Conservation (phyloP, 2,113 vertebrate species). For the Xiphorhynchus elegans region DNA sequence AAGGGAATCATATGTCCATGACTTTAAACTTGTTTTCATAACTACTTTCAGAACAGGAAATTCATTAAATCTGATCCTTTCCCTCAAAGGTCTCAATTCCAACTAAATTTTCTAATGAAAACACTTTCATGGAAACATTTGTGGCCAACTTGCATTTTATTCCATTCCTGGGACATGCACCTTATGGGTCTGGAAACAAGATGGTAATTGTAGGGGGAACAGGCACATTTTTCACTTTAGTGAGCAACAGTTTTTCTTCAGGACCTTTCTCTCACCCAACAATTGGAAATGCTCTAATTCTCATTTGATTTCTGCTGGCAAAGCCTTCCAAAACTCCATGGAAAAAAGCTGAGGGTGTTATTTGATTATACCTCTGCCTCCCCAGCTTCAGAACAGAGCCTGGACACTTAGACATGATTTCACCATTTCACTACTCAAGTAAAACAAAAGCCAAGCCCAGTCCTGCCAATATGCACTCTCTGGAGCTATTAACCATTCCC, state of each 20-base stretch:
- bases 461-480: not conserved
- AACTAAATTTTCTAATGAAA: not conserved
- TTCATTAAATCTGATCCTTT: not conserved
- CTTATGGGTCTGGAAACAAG: not conserved
- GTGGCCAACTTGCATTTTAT: not conserved
- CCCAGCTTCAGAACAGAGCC: not conserved
- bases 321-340: not conserved
- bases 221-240: not conserved
- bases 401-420: not conserved
- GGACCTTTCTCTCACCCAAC: not conserved
- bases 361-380: not conserved
- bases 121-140: not conserved
- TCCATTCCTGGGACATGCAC: not conserved
- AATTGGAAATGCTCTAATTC: not conserved
- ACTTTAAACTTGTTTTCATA: not conserved
- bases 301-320: not conserved
- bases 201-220: not conserved
- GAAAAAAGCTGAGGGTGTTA: not conserved
- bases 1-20: not conserved
- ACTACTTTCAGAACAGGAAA: slow-evolving; percentile 2
- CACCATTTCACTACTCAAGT: not conserved
- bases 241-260: not conserved
- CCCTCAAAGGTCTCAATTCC: not conserved
- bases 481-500: not conserved
- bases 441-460: not conserved